These are phyloP conservation scores for Galago senegalensis DNA, from an alignment of 2,797 vertebrate species.

Conservation along the genomic window DNA sequence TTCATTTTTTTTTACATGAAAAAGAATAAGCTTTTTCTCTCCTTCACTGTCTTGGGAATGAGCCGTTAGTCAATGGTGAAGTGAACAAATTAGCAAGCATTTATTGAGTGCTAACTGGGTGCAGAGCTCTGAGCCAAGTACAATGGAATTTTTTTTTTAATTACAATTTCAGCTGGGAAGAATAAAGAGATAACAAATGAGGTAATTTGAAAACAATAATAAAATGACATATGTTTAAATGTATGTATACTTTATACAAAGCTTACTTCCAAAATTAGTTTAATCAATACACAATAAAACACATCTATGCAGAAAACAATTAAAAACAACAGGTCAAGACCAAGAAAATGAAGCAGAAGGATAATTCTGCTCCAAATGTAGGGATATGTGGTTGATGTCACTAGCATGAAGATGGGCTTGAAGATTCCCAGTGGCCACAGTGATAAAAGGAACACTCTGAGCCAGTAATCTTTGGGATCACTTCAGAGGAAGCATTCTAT, in stretches of 20 bases:
- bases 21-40: background rate
- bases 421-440: background rate
- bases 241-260: background rate
- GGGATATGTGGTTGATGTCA: rapidly evolving
- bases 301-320: slow-evolving; percentile 46
- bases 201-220: slow-evolving; percentile 61
- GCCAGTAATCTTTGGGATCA: background rate
- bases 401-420: background rate
- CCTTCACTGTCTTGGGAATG: slow-evolving; percentile 57
- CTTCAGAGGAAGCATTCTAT: background rate
- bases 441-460: background rate
- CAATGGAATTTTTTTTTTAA: background rate
- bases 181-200: slow-evolving; percentile 65
- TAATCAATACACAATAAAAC: slow-evolving; percentile 12
- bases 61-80: slow-evolving; percentile 61
- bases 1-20: background rate
- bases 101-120: slow-evolving; percentile 69
- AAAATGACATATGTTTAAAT: slow-evolving; percentile 51
- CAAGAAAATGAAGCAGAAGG: slow-evolving; percentile 33
- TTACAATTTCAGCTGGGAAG: slow-evolving; percentile 50
- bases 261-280: slow-evolving; percentile 45
- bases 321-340: background rate
- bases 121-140: slow-evolving; percentile 54
- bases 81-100: slow-evolving; percentile 75
- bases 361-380: background rate